phyloP scores from a whole-genome alignment of 2,113 vertebrate species.

The Myiozetetes cayanensis region DNA sequence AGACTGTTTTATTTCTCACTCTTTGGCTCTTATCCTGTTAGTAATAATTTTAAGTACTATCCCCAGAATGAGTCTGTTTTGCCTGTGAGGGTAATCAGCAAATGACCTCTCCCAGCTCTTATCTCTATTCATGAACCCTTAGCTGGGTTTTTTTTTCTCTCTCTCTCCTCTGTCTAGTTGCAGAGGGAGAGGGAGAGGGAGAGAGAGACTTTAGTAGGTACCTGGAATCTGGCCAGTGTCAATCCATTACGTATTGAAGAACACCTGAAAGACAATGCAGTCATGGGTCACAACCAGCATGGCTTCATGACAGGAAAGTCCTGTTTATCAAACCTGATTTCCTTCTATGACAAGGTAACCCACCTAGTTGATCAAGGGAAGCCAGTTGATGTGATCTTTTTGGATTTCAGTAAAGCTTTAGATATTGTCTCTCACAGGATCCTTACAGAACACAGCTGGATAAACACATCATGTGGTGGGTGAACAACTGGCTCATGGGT shows the following conservation, averaged over 20 bases:
- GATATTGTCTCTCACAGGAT: background rate
- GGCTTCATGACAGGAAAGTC: background rate
- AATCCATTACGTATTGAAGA: background rate
- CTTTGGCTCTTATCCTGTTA: no score
- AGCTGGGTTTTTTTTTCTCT: no score
- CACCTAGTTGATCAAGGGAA: background rate
- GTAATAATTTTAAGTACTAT: no score
- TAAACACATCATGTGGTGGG: background rate
- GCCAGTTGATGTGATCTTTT: background rate
- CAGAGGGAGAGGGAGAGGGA: no score
- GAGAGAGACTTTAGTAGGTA: no score
- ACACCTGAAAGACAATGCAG: background rate
- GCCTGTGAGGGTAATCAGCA: no score
- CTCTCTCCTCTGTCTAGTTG: no score
- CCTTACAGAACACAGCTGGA: background rate
- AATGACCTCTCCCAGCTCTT: no score
- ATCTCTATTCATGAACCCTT: no score
- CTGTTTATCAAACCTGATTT: background rate
- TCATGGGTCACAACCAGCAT: background rate
- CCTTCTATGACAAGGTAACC: background rate
- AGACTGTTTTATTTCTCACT: no score
- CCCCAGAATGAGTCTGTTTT: no score
- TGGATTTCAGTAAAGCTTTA: background rate
- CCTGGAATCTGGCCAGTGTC: no score
- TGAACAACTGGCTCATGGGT: background rate